Percentiles rank a stretch among this genome's conserved stretches.
These are phyloP conservation scores for Tyrannus savana DNA, from an alignment of 2,113 vertebrate species.

Conservation along the genomic window DNA sequence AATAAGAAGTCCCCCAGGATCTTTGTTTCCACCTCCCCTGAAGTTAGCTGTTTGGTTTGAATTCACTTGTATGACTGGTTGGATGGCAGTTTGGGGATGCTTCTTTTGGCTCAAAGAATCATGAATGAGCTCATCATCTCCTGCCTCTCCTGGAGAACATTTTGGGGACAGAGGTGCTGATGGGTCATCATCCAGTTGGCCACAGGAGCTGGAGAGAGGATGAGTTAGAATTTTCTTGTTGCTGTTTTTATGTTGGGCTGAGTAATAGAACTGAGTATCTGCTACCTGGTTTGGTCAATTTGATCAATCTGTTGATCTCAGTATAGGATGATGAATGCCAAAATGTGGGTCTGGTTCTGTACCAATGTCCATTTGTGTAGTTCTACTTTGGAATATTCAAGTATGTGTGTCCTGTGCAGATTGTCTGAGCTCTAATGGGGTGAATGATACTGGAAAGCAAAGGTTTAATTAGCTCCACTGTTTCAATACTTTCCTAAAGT, in stretches of 20 bases:
- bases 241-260: not conserved
- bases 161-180: not conserved
- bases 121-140: not conserved
- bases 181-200: not conserved
- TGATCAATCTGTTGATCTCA: not conserved
- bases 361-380: not conserved
- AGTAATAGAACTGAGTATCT: not conserved
- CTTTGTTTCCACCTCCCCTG: not conserved
- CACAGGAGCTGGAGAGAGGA: not conserved
- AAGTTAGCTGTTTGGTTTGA: not conserved
- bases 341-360: not conserved
- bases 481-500: not conserved
- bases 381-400: not conserved
- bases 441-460: slow-evolving; percentile 4
- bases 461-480: slow-evolving; percentile 35
- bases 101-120: not conserved
- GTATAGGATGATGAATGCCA: not conserved
- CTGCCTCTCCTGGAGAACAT: not conserved
- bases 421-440: not conserved
- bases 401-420: not conserved
- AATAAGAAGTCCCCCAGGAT: not conserved
- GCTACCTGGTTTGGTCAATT: not conserved
- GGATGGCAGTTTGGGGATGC: not conserved
- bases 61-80: not conserved
- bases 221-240: not conserved